A percentile compares a stretch with the other conserved stretches of the same genome.
phyloP scores from a whole-genome alignment of 1,140 invertebrate species.

The Steinernema feltiae region DNA sequence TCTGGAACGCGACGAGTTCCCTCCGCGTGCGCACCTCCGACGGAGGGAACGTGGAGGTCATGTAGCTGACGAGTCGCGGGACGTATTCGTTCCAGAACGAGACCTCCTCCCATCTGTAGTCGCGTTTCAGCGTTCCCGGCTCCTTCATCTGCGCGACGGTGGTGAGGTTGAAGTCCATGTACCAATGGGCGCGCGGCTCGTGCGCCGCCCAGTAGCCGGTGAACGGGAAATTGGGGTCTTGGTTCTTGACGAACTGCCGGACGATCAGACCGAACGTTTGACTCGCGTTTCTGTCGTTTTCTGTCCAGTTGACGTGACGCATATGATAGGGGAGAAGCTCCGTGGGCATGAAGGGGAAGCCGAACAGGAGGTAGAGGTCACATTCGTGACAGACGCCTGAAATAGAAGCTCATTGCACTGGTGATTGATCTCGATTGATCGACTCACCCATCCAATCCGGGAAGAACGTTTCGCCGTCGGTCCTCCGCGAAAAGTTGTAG shows the following conservation, averaged over 20 bases:
- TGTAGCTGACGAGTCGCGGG: constrained; percentile 54
- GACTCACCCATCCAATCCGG: constrained; percentile 50
- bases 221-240: constrained; percentile 49
- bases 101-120: constrained; percentile 55
- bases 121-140: constrained; percentile 41
- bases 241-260: constrained; percentile 47
- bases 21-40: constrained; percentile 46
- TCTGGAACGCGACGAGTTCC: constrained; percentile 40
- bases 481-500: constrained; percentile 51
- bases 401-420: not conserved
- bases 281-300: constrained; percentile 50
- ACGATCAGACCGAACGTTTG: constrained; percentile 49
- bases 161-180: constrained; percentile 52
- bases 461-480: constrained; percentile 27
- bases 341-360: constrained; percentile 49
- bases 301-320: constrained; percentile 40
- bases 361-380: constrained; percentile 55
- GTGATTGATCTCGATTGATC: not conserved
- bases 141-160: constrained; percentile 2
- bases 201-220: constrained; percentile 45
- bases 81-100: constrained; percentile 56
- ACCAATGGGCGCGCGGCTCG: constrained; percentile 54
- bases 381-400: constrained; percentile 50
- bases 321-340: constrained; percentile 45
- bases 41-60: constrained; percentile 56